phyloP scores from a whole-genome alignment of 2,888 invertebrate genomes.

The Diarsia rubi region DNA sequence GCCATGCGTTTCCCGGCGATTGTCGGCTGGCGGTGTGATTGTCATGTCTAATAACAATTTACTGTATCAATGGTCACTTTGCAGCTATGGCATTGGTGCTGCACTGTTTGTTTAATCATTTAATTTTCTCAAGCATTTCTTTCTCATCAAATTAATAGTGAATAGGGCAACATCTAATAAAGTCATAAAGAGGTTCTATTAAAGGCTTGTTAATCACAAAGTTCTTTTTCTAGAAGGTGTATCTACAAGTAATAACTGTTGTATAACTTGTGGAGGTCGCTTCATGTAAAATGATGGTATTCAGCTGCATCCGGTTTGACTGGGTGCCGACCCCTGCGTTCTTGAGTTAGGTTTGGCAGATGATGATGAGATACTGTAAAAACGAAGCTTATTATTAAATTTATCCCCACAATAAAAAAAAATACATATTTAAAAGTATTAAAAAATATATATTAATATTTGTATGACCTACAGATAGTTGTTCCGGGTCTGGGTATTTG shows the following conservation, averaged over 20 bases:
- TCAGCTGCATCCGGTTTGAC: too few relatives aligned
- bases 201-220: not conserved
- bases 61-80: constrained; percentile 41
- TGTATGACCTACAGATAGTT: too few relatives aligned
- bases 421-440: too few relatives aligned
- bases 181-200: not conserved
- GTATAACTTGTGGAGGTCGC: too few relatives aligned
- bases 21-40: constrained; percentile 42
- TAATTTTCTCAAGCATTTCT: constrained; percentile 11
- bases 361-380: not conserved
- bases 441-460: too few relatives aligned
- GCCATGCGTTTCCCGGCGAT: constrained; percentile 69
- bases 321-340: too few relatives aligned
- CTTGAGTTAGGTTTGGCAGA: too few relatives aligned
- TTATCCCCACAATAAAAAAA: too few relatives aligned
- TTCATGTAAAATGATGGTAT: too few relatives aligned
- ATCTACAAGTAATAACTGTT: too few relatives aligned
- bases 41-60: constrained; percentile 53
- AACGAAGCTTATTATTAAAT: not conserved
- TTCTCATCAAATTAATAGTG: not conserved
- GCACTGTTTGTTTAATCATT: constrained; percentile 36
- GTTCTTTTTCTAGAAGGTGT: not conserved
- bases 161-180: not conserved
- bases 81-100: constrained; percentile 29
- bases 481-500: too few relatives aligned